Percentiles rank a stretch among this genome's conserved stretches.
These are phyloP conservation scores for Nicator chloris DNA, from an alignment of 2,113 vertebrate species.

Conservation along the genomic window DNA sequence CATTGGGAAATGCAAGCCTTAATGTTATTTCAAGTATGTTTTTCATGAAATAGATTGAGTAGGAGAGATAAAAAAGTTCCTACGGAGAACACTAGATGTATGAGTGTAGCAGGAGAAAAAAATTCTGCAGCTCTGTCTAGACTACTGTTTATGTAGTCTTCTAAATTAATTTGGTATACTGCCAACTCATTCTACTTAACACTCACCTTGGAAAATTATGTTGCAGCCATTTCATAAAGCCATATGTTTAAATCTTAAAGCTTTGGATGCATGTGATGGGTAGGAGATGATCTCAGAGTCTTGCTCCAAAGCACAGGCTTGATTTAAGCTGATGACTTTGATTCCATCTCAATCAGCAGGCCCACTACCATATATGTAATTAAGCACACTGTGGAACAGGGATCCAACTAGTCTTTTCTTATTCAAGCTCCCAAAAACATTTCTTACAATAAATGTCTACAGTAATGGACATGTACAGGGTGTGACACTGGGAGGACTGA, in stretches of 20 bases:
- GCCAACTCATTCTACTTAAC: neutral
- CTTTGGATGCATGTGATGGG: neutral
- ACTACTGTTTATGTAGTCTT: neutral
- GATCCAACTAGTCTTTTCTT: neutral
- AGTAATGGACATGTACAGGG: neutral
- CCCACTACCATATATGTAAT: neutral
- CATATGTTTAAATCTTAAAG: neutral
- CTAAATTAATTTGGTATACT: neutral
- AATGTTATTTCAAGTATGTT: neutral
- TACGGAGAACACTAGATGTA: neutral
- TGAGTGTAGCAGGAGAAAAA: neutral
- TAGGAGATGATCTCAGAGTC: neutral
- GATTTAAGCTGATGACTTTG: neutral
- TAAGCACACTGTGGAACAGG: neutral
- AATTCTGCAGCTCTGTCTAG: neutral
- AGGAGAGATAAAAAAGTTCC: neutral
- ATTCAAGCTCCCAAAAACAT: neutral
- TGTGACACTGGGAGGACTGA: neutral
- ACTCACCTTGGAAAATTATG: neutral
- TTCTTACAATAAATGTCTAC: neutral
- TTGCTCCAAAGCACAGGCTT: neutral
- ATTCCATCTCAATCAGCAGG: neutral
- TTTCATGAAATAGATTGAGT: constrained; percentile 14
- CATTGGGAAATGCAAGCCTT: neutral
- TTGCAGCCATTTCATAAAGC: neutral